Evolutionary conservation across 1,140 invertebrate species (phyloP).

Genomic region (Helicoverpa armigera): DNA sequence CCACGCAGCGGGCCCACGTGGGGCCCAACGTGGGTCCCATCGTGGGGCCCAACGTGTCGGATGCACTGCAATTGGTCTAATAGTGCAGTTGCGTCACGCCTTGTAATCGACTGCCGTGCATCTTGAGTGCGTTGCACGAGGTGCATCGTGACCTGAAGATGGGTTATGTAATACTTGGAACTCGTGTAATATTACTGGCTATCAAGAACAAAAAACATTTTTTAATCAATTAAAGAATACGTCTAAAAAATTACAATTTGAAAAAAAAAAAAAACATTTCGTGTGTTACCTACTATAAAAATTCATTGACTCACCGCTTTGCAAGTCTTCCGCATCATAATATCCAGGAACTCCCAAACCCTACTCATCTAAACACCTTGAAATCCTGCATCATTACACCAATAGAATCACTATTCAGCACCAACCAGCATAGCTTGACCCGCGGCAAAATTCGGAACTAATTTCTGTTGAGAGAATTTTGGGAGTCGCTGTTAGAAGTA

Average conservation of each 20-base stretch:
- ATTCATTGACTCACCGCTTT: too few relatives aligned
- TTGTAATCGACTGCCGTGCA: conserved; percentile 2
- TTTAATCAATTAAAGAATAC: too few relatives aligned
- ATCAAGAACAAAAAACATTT: too few relatives aligned
- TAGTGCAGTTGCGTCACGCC: conserved; percentile 5
- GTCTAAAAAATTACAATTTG: too few relatives aligned
- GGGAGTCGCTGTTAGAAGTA: neutral
- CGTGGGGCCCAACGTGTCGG: conserved; percentile 24
- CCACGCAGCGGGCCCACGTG: conserved; percentile 24
- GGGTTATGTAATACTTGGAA: neutral
- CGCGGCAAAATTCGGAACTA: neutral
- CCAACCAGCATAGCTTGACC: neutral
- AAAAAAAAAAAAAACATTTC: too few relatives aligned
- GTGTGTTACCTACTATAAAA: too few relatives aligned
- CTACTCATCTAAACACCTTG: neutral
- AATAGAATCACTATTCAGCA: neutral
- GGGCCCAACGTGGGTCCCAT: too few relatives aligned
- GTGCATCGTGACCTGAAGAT: too few relatives aligned
- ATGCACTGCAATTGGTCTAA: conserved; percentile 24
- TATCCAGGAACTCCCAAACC: conserved; percentile 1
- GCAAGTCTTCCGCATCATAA: neutral
- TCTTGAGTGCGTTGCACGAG: neutral
- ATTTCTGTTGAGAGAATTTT: neutral
- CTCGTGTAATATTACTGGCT: too few relatives aligned
- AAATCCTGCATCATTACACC: neutral